Evolutionary conservation across 2,888 invertebrate species (phyloP), one percentile per base, ranked within the genome.

Genomic region (Augochlorella aurata): DNA sequence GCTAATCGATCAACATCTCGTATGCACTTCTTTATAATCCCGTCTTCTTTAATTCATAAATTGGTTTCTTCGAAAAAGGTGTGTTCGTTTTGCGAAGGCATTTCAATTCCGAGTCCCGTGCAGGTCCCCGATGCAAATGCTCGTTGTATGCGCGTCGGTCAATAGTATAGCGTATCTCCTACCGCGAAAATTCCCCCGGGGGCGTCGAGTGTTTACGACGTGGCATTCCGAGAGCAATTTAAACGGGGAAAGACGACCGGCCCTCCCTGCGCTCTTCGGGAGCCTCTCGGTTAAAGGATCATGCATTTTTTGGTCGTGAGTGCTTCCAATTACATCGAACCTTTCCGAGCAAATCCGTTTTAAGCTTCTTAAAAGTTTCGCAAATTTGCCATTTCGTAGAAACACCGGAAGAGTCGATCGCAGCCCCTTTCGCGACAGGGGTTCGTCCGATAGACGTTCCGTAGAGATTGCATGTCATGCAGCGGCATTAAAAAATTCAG

Each of bases 161-260:
- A 29, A 61, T 61, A 61, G 61, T 29, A 18, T 2, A 16, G 16
- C 61, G 61, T 61, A 29, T 61, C 3, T 18, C 7, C 8, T 29
- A 29, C 29, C 24, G 24, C 29, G 61, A 29, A 61, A 61, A 29
- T 29, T 14, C 18, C 61, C 61, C 29, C 2, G 61, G 8, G 61
- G 61, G 16, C 18, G 18, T 29, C 61, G 29, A 29, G 61, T 61
- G 61, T 61, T 61, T 61, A 16, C 61, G 61, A 61, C 61, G 61
- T 61, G 61, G 61, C 61, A 29, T 61, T 61, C 29, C 61, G 61
- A 29, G 29, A 24, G 61, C 29, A 61, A 24, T 21, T 61, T 61
- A 61, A 61, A 61, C 24, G 61, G 29, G 61, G 29, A 29, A 61
- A 18, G 61, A 61, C 61, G 61, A 0, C 14, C 29, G 29, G 29